Conservation (phyloP, 2,113 vertebrate genomes). For the Sitta europaea region DNA sequence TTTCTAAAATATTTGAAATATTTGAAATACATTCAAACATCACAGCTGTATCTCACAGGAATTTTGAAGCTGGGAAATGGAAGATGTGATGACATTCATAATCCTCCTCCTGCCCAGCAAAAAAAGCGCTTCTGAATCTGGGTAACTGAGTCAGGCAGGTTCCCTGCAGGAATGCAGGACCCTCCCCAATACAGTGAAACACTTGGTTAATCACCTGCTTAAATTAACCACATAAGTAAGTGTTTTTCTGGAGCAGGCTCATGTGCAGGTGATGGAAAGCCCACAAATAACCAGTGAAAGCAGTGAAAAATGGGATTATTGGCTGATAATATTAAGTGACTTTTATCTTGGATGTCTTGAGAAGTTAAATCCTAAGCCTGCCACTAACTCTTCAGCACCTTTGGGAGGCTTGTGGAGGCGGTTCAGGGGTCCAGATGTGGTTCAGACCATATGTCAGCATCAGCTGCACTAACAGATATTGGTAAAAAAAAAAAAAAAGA, state of each 20-base stretch:
- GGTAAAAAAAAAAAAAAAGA: background rate
- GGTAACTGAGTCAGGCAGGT: background rate
- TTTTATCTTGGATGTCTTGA: background rate
- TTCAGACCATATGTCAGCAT: background rate
- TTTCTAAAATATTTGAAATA: background rate
- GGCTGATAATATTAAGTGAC: background rate
- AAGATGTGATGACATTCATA: background rate
- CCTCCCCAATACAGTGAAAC: background rate
- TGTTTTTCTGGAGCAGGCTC: background rate
- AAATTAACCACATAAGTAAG: background rate
- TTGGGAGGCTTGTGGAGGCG: background rate
- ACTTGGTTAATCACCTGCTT: background rate
- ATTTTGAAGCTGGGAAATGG: background rate
- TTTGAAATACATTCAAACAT: background rate
- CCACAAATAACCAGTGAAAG: background rate
- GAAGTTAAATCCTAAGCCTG: background rate
- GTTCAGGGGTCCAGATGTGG: no score
- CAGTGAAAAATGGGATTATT: background rate
- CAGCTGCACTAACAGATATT: background rate
- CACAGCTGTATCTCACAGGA: background rate
- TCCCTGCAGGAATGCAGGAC: background rate
- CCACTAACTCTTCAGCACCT: background rate
- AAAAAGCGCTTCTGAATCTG: background rate
- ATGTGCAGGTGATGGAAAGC: background rate
- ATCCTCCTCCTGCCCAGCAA: background rate